Evolutionary conservation across 2,113 vertebrate species (phyloP), one percentile per base, ranked within the genome.

Genomic region (Ciconia boyciana): DNA sequence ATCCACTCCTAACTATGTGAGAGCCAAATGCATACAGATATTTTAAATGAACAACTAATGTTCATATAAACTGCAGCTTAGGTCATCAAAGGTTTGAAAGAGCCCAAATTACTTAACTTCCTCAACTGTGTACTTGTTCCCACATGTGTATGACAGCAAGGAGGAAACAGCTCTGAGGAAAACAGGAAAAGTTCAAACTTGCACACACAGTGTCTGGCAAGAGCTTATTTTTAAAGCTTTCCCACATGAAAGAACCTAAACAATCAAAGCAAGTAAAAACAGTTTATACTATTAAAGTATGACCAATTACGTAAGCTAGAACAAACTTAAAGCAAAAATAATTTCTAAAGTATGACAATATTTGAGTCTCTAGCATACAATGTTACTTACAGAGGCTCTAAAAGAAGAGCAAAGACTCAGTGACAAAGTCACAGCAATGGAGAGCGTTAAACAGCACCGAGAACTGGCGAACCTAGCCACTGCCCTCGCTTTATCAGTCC

Each of bases 161-260:
- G 93, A 96, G 96, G 92, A 96, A 92, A 83, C 41, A 26, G 83
- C 61, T 92, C 77, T 84, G 88, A n/a, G 90, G 90, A 83, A 95
- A 95, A 94, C 84, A 93, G 92, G 93, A 92, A 88, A 87, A 65
- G 92, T 93, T 78, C 89, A 55, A 93, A 94, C 94, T 92, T 90
- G 83, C 76, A 84, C 57, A 72, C 52, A 83, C 25, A 51, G 60
- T 48, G 58, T 68, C 85, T 93, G 84, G 90, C 87, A 94, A 76
- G 54, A 52, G 72, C 52, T 90, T 22, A 16, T 60, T 79, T 91
- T 86, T 74, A 62, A 94, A 92, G 71, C 46, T 83, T 96, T 95
- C 83, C 96, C 93, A 95, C 94, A 89, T 85, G 84, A 96, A 97
- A 90, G 74, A 76, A 69, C 5, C 65, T 69, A 55, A 79, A 79